Conservation (phyloP, 2,113 vertebrate genomes). For the Eurystomus gularis region DNA sequence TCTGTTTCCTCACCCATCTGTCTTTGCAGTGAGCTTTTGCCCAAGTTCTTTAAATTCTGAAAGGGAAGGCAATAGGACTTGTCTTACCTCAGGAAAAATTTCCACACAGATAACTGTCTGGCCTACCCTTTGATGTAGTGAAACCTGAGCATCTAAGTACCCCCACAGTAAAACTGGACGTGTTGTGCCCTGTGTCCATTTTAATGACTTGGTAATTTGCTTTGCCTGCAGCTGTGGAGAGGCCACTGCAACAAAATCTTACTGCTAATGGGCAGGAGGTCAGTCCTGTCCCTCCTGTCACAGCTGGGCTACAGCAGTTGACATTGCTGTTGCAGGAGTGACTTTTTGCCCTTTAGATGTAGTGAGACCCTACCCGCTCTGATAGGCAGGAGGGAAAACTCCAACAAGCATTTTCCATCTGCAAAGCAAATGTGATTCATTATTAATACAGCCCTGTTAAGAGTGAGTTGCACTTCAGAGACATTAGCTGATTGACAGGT, state of each 20-base stretch:
- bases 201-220: constrained; percentile 3
- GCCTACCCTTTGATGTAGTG: constrained; percentile 29
- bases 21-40: constrained; percentile 34
- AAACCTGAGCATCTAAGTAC: constrained; percentile 49
- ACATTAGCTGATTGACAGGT: background rate
- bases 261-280: background rate
- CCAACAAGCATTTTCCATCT: background rate
- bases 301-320: background rate
- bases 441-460: background rate
- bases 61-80: background rate
- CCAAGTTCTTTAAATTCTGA: background rate
- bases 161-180: background rate
- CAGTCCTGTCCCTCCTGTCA: background rate
- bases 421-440: constrained; percentile 12
- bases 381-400: background rate
- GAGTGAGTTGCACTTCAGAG: background rate
- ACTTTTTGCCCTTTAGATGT: background rate
- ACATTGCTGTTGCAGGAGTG: background rate
- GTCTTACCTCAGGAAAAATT: constrained; percentile 51
- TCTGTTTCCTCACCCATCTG: constrained; percentile 26
- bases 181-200: background rate
- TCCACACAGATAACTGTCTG: constrained; percentile 22
- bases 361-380: background rate
- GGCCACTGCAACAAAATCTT: background rate
- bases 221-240: background rate